Percentiles rank a stretch among this genome's conserved stretches.
phyloP scores from a whole-genome alignment of 2,888 invertebrate genomes.

The Cataglyphis albicans region DNA sequence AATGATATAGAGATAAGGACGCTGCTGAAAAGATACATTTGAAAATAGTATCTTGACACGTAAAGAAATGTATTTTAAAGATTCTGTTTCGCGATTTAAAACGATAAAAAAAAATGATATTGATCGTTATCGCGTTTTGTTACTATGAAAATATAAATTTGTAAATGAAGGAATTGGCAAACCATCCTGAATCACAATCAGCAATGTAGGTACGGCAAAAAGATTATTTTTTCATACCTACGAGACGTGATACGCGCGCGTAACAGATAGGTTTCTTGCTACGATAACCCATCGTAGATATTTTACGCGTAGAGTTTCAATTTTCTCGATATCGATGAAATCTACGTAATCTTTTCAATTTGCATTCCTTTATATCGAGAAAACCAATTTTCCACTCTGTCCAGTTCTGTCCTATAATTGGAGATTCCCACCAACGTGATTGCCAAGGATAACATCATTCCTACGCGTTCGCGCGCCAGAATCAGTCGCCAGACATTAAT shows the following conservation, averaged over 20 bases:
- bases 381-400: conserved; percentile 64
- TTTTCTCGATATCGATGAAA: conserved; percentile 61
- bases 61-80: not conserved
- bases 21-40: conserved; percentile 10
- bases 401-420: conserved; percentile 58
- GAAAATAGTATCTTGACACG: not conserved
- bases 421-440: conserved; percentile 61
- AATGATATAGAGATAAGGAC: not conserved
- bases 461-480: conserved; percentile 47
- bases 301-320: conserved; percentile 40
- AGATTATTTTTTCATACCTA: conserved; percentile 3
- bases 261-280: conserved; percentile 5
- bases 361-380: conserved; percentile 65
- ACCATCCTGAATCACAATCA: not conserved
- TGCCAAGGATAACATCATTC: conserved; percentile 61
- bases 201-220: not conserved
- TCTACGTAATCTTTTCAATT: conserved; percentile 58
- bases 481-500: conserved; percentile 57
- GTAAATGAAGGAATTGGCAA: not conserved
- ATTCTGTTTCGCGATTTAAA: not conserved
- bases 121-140: conserved; percentile 9
- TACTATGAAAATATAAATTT: not conserved
- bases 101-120: not conserved
- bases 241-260: conserved; percentile 9
- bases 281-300: conserved; percentile 6